A percentile compares a stretch with the other conserved stretches of the same genome.
phyloP scores from a whole-genome alignment of 2,113 vertebrate genomes.

The Notothenia coriiceps region DNA sequence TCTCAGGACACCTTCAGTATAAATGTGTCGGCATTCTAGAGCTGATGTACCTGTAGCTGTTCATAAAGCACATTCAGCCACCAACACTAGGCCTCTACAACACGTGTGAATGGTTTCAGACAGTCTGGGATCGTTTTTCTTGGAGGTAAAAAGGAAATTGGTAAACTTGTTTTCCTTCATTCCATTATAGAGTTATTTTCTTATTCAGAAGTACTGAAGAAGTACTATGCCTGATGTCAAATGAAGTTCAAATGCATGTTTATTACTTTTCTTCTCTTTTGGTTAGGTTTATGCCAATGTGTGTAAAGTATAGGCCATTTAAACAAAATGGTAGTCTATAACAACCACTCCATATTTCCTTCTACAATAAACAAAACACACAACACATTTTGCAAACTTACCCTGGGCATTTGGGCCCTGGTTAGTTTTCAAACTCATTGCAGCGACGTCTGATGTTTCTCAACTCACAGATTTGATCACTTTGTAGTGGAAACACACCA shows the following conservation, averaged over 20 bases:
- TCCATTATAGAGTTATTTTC: not conserved
- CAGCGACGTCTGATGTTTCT: not conserved
- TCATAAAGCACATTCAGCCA: constrained; percentile 34
- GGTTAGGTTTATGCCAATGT: not conserved
- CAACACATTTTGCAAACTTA: constrained; percentile 37
- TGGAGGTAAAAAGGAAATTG: not conserved
- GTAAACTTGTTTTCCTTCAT: not conserved
- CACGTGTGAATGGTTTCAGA: constrained; percentile 1
- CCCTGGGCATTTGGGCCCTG: constrained; percentile 42
- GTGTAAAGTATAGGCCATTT: not conserved
- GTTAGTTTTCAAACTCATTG: constrained; percentile 52
- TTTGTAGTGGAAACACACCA: constrained; percentile 30
- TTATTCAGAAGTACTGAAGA: constrained; percentile 5
- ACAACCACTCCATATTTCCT: not conserved
- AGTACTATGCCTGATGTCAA: not conserved
- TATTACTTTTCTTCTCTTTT: not conserved
- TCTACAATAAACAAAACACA: not conserved
- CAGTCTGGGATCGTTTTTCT: constrained; percentile 9
- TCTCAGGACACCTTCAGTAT: constrained; percentile 19
- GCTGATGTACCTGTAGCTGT: constrained; percentile 14
- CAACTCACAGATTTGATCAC: not conserved
- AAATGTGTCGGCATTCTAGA: constrained; percentile 31
- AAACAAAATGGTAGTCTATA: not conserved
- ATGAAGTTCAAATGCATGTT: not conserved
- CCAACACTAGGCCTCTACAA: not conserved